These are phyloP conservation scores for Pangasianodon hypophthalmus DNA, from an alignment of 2,113 vertebrate genomes.

Conservation along the genomic window DNA sequence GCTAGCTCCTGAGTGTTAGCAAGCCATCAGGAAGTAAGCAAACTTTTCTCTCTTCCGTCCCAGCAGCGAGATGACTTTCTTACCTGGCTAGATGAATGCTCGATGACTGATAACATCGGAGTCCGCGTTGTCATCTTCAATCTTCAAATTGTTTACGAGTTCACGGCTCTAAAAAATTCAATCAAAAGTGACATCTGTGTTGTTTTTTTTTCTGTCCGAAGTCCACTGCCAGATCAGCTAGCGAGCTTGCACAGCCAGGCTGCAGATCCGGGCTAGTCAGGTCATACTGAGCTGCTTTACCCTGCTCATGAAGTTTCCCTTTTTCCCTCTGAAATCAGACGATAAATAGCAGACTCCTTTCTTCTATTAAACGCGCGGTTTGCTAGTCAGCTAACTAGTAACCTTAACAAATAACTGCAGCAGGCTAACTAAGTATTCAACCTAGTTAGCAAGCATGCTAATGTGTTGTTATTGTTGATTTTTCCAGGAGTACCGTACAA, in stretches of 20 bases:
- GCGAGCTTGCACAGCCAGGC: not conserved
- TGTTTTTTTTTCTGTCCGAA: conserved; percentile 12
- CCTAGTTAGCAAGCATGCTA: not conserved
- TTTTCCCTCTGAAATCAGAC: not conserved
- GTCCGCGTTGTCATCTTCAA: conserved; percentile 56
- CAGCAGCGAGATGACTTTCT: not conserved
- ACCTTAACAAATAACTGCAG: not conserved
- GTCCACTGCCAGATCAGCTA: conserved; percentile 29
- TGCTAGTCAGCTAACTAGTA: not conserved
- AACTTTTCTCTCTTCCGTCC: not conserved
- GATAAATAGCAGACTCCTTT: not conserved
- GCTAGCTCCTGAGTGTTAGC: not conserved
- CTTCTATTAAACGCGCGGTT: not conserved
- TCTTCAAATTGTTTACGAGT: conserved; percentile 32
- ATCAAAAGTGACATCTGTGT: conserved; percentile 43
- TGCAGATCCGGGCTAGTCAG: conserved; percentile 15
- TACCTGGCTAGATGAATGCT: conserved; percentile 57
- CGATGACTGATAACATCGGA: conserved; percentile 51
- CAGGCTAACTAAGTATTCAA: not conserved
- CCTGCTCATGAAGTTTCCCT: not conserved
- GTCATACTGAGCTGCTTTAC: conserved; percentile 34
- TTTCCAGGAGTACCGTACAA: not conserved
- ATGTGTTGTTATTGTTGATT: too few species aligned
- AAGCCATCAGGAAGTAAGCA: conserved; percentile 21
- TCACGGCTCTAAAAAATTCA: conserved; percentile 41